Evolutionary conservation across 2,888 invertebrate species (phyloP), one percentile per base, ranked within the genome.

Genomic region (Melanchra persicariae): DNA sequence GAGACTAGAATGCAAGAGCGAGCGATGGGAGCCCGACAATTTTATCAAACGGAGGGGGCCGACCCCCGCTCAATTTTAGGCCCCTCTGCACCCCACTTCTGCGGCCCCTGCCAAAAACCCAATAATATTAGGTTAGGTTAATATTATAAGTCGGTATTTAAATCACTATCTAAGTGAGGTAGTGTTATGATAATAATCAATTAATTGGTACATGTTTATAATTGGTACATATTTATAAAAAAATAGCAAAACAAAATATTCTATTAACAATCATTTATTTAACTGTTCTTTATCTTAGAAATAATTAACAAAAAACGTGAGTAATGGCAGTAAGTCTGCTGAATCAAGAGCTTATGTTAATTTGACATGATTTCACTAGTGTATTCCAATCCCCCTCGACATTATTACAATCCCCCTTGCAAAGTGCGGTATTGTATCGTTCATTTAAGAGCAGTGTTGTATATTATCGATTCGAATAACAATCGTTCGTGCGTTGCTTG

Each of bases 301-400:
- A 34, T 79, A 79, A 67, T 47, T 79, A 67, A 77, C 74, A 54
- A 51, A 67, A n/a, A 6, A 26, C 8, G 2, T 59, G 15, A 43
- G 22, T 47, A 30, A 60, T 58, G 74, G 74, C 65, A 73, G 61
- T 69, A 19, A 9, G 22, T 69, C 37, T 49, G 9, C 47, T 10
- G 0, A 24, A 40, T 66, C 34, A 57, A 57, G 12, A 24, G 1
- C 15, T 8, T 7, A 34, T 34, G 4, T n/a, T 43, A 37, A 55
- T 19, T 9, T 19, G 9, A 54, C 19, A 40, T 47, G 12, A 24
- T 63, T 10, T n/a, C 22, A 19, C 8, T 58, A 15, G 30, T 34
- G 22, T 3, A 1, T 30, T 19, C 24, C 24, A 2, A 24, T 8
- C 17, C 6, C 15, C n/a, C n/a, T n/a, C n/a, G n/a, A n/a, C n/a